A percentile compares a stretch with the other conserved stretches of the same genome.
These are phyloP conservation scores for Eublepharis macularius DNA, from an alignment of 2,113 vertebrate species.

Conservation along the genomic window DNA sequence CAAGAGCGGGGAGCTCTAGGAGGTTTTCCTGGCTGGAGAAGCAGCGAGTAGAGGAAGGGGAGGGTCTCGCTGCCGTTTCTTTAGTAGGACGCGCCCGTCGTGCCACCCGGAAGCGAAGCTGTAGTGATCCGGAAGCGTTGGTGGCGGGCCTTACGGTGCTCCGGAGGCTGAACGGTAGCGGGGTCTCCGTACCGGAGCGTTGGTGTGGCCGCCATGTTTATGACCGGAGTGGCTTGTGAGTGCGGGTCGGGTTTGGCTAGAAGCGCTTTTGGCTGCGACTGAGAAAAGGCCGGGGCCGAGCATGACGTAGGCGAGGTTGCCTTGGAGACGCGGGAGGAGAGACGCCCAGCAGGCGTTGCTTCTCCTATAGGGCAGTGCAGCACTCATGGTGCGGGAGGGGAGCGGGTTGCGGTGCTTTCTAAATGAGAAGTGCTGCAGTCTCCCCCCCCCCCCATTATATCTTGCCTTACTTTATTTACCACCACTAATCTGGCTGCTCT, in stretches of 20 bases:
- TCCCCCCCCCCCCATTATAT: too few relatives aligned
- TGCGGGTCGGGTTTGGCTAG: neutral
- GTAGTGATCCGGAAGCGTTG: conserved; percentile 6
- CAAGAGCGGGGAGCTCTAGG: too few relatives aligned
- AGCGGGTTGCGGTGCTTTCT: too few relatives aligned
- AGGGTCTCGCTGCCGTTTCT: fast-evolving
- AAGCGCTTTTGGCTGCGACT: neutral
- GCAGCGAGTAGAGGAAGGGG: neutral
- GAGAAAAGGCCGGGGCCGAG: fast-evolving
- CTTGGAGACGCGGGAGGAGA: too few relatives aligned
- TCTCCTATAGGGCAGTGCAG: neutral
- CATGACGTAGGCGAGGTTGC: fast-evolving
- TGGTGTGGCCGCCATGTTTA: neutral
- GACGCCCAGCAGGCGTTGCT: neutral
- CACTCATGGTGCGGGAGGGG: too few relatives aligned
- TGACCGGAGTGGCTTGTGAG: conserved; percentile 40
- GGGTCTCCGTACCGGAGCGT: fast-evolving
- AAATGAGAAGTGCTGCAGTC: too few relatives aligned
- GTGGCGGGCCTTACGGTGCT: fast-evolving
- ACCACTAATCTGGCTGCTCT: too few relatives aligned
- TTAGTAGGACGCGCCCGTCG: neutral
- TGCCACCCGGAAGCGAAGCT: neutral
- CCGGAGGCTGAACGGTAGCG: fast-evolving
- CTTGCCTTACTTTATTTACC: too few relatives aligned
- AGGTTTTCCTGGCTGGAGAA: fast-evolving